Base-by-base conservation (phyloP, 1,140 invertebrate genomes). In the Pogonomyrmex californicus region DNA sequence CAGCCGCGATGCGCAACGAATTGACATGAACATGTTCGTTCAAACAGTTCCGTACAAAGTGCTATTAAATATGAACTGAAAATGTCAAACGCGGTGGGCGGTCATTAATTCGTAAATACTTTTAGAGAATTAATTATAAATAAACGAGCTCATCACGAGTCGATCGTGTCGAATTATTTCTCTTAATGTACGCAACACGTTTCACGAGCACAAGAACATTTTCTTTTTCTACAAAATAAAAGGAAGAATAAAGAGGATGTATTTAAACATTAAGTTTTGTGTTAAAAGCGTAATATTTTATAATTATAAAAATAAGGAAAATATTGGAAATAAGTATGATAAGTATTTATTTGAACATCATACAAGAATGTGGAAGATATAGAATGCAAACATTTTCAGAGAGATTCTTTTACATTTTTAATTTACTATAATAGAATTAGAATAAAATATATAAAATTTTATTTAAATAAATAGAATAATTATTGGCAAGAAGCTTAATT, bases 1-100 rank as follows among this genome's bases (percentile, higher is more conserved):
- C 87, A 7, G 17, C 51, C 47, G 47, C 49, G 30, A 44, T 30
- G 47, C 17, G 36, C 49, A 44, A n/a, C 30, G 10, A 51, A 12
- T 66, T 5, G 33, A 30, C n/a, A 38, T 36, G 70, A 63, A 49
- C 41, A 65, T 5, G 60, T 65, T 63, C 17, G 12, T 78, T 36
- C 17, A 71, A 47, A 23, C n/a, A 82, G 38, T 82, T 82, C 38
- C 38, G 66, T 14, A 60, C 14, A 58, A 62, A 41, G 60, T 47
- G 49, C n/a, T 58, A 23, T 17, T 81, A 70, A 70, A 47, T 71
- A 23, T 36, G 3, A 12, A 47, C 9, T 23, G 38, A 4, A 82
- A 44, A 9, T 82, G 14, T 4, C 4, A 71, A 44, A 47, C 1
- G 41, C 38, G 5, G 7, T 14, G 23, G 44, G 3, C 23, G 23